phyloP scores from a whole-genome alignment of 1,140 invertebrate genomes.

The Magallana angulata region DNA sequence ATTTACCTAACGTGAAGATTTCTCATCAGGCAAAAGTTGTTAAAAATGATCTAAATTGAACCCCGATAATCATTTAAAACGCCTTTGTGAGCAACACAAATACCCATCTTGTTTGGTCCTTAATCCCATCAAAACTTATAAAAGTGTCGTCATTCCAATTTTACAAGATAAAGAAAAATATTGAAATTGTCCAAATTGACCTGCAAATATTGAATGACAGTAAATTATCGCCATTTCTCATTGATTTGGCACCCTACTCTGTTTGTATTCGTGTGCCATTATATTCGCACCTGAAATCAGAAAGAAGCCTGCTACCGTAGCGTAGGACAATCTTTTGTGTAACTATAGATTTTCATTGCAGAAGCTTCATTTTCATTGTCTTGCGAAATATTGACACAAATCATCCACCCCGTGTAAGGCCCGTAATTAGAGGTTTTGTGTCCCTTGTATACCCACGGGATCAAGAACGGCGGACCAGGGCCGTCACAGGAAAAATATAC shows the following conservation, averaged over 20 bases:
- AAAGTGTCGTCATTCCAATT: neutral
- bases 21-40: no score
- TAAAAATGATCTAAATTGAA: no score
- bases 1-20: no score
- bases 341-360: neutral
- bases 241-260: neutral
- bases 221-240: conserved; percentile 9
- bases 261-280: conserved; percentile 8
- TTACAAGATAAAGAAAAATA: conserved; percentile 27
- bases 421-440: conserved; percentile 35
- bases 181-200: conserved; percentile 35
- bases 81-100: neutral
- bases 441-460: neutral
- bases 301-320: neutral
- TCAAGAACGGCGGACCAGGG: neutral
- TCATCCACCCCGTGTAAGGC: neutral
- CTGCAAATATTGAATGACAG: conserved; percentile 27
- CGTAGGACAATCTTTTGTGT: neutral
- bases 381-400: conserved; percentile 18
- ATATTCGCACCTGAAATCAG: neutral
- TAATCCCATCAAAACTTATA: conserved; percentile 24
- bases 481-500: neutral
- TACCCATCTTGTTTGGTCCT: neutral
- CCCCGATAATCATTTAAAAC: no score
- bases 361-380: conserved; percentile 30